phyloP scores from a whole-genome alignment of 1,140 invertebrate species.

The Drosophila chauvacae region DNA sequence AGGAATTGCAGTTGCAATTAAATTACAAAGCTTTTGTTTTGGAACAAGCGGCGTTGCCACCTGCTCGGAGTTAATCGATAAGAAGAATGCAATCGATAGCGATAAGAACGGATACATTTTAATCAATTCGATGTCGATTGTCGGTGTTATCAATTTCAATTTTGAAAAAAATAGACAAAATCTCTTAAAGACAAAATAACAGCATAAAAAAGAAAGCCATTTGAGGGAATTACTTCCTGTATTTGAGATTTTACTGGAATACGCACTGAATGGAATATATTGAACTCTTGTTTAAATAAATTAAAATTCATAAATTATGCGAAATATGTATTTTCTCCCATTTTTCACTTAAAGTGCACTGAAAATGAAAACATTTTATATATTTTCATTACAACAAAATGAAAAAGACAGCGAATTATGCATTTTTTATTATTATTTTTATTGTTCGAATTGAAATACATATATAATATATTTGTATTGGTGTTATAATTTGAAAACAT shows the following conservation, averaged over 20 bases:
- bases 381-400: no score
- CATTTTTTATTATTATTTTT: background rate
- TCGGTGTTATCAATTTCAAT: background rate
- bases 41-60: conserved; percentile 11
- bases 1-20: conserved; percentile 49
- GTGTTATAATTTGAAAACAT: background rate
- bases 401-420: no score
- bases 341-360: background rate
- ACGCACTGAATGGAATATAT: no score
- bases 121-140: background rate
- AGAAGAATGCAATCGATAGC: background rate
- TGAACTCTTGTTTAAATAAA: no score
- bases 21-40: conserved; percentile 37
- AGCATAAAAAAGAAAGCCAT: no score
- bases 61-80: background rate
- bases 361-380: background rate
- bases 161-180: background rate
- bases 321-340: background rate
- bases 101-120: background rate
- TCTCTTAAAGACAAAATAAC: no score
- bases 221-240: no score
- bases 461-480: no score
- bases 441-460: no score
- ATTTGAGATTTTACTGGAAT: no score
- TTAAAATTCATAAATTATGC: no score